phyloP scores from a whole-genome alignment of 2,888 invertebrate species.

The Xestoiulus laeticollis region DNA sequence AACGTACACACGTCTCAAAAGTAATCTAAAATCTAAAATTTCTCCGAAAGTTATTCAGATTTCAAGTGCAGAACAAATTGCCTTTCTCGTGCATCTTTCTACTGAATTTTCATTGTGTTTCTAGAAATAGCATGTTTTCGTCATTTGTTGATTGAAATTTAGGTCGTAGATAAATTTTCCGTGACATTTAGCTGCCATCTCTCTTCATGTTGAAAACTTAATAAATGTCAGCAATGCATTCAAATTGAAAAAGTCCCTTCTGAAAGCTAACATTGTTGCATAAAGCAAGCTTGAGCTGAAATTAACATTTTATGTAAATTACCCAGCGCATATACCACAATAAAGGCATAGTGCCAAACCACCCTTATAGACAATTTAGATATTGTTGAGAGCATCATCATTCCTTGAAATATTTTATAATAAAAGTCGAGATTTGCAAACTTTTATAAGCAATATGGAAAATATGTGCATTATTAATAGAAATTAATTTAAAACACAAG shows the following conservation, averaged over 20 bases:
- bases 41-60: neutral
- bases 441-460: neutral
- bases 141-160: conserved; percentile 38
- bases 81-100: neutral
- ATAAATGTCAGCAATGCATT: conserved; percentile 39
- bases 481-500: neutral
- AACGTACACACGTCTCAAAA: neutral
- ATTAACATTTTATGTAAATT: conserved; percentile 20
- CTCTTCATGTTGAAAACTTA: conserved; percentile 17
- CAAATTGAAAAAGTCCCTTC: neutral
- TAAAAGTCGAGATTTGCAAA: neutral
- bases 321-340: neutral
- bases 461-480: neutral
- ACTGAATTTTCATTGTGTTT: neutral
- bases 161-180: neutral
- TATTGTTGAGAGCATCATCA: neutral
- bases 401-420: neutral
- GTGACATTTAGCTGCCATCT: conserved; percentile 21
- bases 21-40: neutral
- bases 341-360: conserved; percentile 1
- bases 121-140: neutral
- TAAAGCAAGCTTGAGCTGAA: neutral
- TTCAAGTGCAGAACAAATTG: neutral
- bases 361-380: neutral
- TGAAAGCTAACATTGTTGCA: neutral